Base-by-base conservation (phyloP, 2,797 vertebrate species). In the Artibeus lituratus region DNA sequence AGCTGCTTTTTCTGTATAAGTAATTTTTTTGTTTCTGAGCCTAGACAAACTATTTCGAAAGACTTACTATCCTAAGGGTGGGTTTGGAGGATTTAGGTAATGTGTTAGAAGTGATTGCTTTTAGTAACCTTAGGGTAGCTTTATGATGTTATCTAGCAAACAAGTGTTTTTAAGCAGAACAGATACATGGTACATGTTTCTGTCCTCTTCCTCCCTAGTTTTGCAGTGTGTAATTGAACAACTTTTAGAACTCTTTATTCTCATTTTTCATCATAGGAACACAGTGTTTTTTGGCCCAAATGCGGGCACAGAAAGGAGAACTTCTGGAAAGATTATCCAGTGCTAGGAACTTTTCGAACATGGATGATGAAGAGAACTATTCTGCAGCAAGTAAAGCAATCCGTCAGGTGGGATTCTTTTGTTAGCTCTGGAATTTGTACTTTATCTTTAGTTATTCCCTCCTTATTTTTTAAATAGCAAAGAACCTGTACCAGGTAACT, bases 251-350 rank as follows among this genome's bases (percentile, higher is more conserved):
- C 74, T 82, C n/a, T 95, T 92, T 81, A 55, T 88, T 85, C 15
- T 93, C 9, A 94, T 97, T 96, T 97, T 55, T 80, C 93, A 32
- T 49, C 82, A 3, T 96, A 99, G 99, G 99, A 59, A 99, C 99
- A 2, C 99, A 99, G 96, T 99, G 99, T 96, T 99, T 99, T 97
- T 98, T 99, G 87, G 99, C 99, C 3, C 99, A 99, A 96, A 99
- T 99, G 98, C 98, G 99, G 12, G 98, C 99, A 49, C 99, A 99
- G 96, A 99, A 99, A 98, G 99, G 98, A 32, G 99, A 99, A 94
- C 99, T 99, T 97, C 94, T 99, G 96, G 99, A 99, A 98, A 99
- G 99, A 96, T 98, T 99, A 35, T 99, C 99, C 55, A 99, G 99
- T 16, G 99, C 99, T 91, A 99, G 99, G 97, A 99, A 99, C 96